Evolutionary conservation across 2,113 vertebrate species (phyloP).

Genomic region (Xiphorhynchus elegans): DNA sequence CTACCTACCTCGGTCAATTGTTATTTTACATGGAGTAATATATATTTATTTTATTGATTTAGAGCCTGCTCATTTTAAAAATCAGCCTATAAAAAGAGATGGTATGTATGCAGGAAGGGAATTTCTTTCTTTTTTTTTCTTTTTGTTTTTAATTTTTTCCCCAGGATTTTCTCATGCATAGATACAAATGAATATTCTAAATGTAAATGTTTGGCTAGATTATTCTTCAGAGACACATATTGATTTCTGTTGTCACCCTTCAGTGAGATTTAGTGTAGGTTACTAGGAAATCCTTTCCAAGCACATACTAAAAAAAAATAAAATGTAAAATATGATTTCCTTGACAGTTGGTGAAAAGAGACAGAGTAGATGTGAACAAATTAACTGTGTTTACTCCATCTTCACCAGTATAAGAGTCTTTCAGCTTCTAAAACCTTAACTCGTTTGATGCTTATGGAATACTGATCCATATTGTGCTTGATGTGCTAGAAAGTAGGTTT

Average conservation of each 20-base stretch:
- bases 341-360: slow-evolving; percentile 39
- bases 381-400: slow-evolving; percentile 44
- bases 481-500: neutral
- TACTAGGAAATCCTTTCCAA: slow-evolving; percentile 57
- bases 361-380: slow-evolving; percentile 11
- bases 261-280: slow-evolving; percentile 58
- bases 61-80: neutral
- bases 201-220: slow-evolving; percentile 62
- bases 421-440: neutral
- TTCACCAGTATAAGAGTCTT: neutral
- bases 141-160: too few relatives aligned
- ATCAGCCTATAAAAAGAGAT: neutral
- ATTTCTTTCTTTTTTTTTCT: neutral
- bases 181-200: slow-evolving; percentile 60
- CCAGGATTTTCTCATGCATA: slow-evolving; percentile 27
- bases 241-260: slow-evolving; percentile 63
- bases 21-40: neutral
- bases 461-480: neutral
- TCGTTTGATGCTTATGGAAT: neutral
- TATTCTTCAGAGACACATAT: slow-evolving; percentile 51
- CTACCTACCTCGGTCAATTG: neutral
- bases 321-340: slow-evolving; percentile 33
- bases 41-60: slow-evolving; percentile 5
- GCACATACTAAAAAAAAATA: slow-evolving; percentile 23
- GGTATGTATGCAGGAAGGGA: neutral